These are phyloP conservation scores for Melinaea menophilus DNA, from an alignment of 2,888 invertebrate genomes.

Conservation along the genomic window DNA sequence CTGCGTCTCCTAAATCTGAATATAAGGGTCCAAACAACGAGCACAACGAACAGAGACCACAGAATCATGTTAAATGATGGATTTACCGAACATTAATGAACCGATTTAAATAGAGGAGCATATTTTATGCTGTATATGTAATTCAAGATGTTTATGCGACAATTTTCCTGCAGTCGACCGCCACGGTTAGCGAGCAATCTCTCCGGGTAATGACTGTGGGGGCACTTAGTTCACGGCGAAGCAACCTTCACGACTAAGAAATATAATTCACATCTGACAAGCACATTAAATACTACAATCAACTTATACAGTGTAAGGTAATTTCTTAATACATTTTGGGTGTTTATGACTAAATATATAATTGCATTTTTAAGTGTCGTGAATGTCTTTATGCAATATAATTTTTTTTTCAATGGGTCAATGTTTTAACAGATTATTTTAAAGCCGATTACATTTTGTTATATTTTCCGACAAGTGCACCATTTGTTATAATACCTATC, in stretches of 20 bases:
- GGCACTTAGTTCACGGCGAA: conserved; percentile 48
- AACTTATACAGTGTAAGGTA: too few species aligned
- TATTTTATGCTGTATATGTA: conserved; percentile 23
- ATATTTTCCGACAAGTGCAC: too few species aligned
- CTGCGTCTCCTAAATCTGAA: conserved; percentile 51
- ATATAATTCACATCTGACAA: conserved; percentile 16
- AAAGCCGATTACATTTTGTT: too few species aligned
- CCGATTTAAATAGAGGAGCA: conserved; percentile 11
- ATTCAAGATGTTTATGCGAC: conserved; percentile 31
- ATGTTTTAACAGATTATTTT: too few species aligned
- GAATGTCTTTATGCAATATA: too few species aligned
- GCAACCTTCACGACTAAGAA: conserved; percentile 44
- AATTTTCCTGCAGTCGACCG: conserved; percentile 36
- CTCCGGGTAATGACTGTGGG: conserved; percentile 34
- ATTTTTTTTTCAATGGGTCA: too few species aligned
- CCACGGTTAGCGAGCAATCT: conserved; percentile 39
- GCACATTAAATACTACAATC: background rate
- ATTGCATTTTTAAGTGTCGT: too few species aligned
- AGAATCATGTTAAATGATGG: conserved; percentile 42
- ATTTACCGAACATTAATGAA: conserved; percentile 7
- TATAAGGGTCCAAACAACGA: conserved; percentile 41
- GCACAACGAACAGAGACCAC: conserved; percentile 41
- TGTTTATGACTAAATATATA: too few species aligned
- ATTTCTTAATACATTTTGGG: too few species aligned
- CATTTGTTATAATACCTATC: too few species aligned